These are phyloP conservation scores for Epistrophe eligans DNA, from an alignment of 2,888 invertebrate genomes.

Conservation along the genomic window DNA sequence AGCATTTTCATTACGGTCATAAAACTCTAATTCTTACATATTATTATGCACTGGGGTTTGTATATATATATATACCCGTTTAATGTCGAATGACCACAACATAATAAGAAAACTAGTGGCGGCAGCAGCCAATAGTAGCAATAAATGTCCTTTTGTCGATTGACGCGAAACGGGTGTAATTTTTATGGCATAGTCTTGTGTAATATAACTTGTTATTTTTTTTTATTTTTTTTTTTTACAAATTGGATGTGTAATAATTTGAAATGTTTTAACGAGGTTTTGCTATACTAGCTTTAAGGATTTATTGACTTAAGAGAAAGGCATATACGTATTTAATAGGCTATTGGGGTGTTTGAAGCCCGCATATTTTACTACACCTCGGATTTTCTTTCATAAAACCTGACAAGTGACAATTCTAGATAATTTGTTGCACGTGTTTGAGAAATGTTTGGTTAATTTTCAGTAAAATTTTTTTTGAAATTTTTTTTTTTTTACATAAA, in stretches of 20 bases:
- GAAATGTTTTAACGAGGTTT: background rate
- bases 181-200: background rate
- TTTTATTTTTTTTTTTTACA: background rate
- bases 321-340: background rate
- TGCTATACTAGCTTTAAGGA: background rate
- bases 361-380: background rate
- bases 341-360: background rate
- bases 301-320: background rate
- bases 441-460: no score
- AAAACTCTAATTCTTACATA: slow-evolving; percentile 49
- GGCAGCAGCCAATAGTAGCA: background rate
- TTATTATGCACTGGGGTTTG: background rate
- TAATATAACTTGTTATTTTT: slow-evolving; percentile 9
- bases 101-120: slow-evolving; percentile 15
- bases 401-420: no score
- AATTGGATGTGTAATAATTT: background rate
- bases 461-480: no score
- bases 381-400: no score
- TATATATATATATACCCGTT: background rate
- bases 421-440: no score
- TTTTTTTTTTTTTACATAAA: no score
- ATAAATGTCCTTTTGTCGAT: slow-evolving; percentile 2
- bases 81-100: slow-evolving; percentile 6
- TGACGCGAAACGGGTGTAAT: slow-evolving; percentile 4
- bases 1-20: slow-evolving; percentile 40